A percentile compares a stretch with the other conserved stretches of the same genome.
Conservation (phyloP, 2,113 vertebrate species). For the Silurus meridionalis region DNA sequence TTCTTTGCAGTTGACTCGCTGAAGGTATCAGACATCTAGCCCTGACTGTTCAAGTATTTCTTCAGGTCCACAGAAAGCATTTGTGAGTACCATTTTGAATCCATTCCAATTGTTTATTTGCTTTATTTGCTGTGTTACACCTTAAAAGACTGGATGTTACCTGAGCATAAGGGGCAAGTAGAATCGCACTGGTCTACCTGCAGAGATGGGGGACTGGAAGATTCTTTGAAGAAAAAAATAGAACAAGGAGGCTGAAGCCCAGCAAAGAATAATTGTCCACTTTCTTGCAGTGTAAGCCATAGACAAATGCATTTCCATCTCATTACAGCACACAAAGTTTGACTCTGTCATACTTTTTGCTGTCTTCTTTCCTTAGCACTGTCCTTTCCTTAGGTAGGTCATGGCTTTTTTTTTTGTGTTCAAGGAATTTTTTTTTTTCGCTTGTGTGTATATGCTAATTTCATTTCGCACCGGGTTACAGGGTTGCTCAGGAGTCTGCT, state of each 20-base stretch:
- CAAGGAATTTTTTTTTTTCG: background rate
- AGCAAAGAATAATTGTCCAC: background rate
- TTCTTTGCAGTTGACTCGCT: too few relatives aligned
- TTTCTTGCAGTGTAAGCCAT: background rate
- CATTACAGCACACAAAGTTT: background rate
- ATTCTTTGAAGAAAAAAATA: background rate
- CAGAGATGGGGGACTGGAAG: background rate
- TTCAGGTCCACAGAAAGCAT: too few relatives aligned
- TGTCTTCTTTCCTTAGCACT: background rate
- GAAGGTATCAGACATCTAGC: too few relatives aligned
- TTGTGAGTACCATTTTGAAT: too few relatives aligned
- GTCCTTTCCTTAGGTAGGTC: conserved; percentile 19
- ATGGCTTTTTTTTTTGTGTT: background rate
- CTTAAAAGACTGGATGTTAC: background rate
- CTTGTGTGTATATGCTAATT: background rate
- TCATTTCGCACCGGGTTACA: background rate
- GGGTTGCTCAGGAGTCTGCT: background rate
- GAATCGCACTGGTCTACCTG: background rate
- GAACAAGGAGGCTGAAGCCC: background rate
- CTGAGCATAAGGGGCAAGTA: background rate
- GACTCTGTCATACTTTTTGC: background rate
- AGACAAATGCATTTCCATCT: conserved; percentile 33
- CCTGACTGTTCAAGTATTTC: too few relatives aligned
- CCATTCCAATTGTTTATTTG: too few relatives aligned
- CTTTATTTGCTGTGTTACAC: background rate